These are phyloP conservation scores for Trachops cirrhosus DNA, from an alignment of 2,797 vertebrate genomes.

Conservation along the genomic window DNA sequence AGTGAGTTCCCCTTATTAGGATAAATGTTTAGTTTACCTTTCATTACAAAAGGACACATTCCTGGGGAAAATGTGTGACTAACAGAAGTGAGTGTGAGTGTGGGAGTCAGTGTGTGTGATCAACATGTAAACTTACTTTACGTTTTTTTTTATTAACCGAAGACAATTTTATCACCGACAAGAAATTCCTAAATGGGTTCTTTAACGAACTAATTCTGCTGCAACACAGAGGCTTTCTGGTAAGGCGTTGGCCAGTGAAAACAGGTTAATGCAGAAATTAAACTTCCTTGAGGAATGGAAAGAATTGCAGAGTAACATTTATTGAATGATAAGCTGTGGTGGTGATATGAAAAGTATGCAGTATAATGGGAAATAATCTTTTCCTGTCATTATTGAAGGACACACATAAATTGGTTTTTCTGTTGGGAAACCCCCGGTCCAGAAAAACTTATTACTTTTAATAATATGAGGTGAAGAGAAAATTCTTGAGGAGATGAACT, in stretches of 20 bases:
- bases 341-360: constrained; percentile 85
- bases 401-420: constrained; percentile 89
- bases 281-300: constrained; percentile 84
- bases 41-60: constrained; percentile 73
- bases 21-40: constrained; percentile 82
- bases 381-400: constrained; percentile 87
- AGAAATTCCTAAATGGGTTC: constrained; percentile 83
- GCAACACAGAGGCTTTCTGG: constrained; percentile 77
- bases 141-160: constrained; percentile 81
- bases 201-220: constrained; percentile 83
- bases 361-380: constrained; percentile 88
- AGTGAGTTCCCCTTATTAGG: constrained; percentile 73
- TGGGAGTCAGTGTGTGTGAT: constrained; percentile 63
- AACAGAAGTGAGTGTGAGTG: constrained; percentile 67
- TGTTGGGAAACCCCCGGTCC: constrained; percentile 87
- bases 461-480: constrained; percentile 87
- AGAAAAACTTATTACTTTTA: constrained; percentile 90
- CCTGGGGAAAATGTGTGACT: constrained; percentile 42
- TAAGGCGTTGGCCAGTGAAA: constrained; percentile 81
- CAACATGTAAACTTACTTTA: constrained; percentile 81
- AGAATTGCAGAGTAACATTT: constrained; percentile 85
- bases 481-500: constrained; percentile 87
- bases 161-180: constrained; percentile 83
- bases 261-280: constrained; percentile 87
- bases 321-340: constrained; percentile 87